Percentiles rank a stretch among this genome's conserved stretches.
phyloP scores from a whole-genome alignment of 2,888 invertebrate genomes.

The Aporophyla lueneburgensis region DNA sequence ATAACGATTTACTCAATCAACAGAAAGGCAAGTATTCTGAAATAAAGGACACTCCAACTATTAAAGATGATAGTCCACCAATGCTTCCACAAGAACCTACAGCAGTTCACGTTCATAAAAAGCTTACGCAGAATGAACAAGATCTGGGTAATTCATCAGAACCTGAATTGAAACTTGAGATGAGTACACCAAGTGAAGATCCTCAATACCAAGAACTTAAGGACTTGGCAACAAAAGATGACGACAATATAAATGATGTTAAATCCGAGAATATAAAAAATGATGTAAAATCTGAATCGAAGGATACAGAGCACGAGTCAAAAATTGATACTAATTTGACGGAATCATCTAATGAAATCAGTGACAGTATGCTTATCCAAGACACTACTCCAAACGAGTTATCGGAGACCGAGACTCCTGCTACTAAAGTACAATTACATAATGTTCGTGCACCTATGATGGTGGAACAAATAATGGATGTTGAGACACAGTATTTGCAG shows the following conservation, averaged over 20 bases:
- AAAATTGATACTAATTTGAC: not conserved
- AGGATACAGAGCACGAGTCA: not conserved
- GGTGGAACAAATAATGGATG: conserved; percentile 8
- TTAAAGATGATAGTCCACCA: conserved; percentile 3
- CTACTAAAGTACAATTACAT: conserved; percentile 12
- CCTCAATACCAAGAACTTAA: conserved; percentile 4
- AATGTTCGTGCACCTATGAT: not conserved
- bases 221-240: not conserved
- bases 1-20: conserved; percentile 55
- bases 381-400: not conserved
- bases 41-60: conserved; percentile 1
- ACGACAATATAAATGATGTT: not conserved
- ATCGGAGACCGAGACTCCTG: conserved; percentile 8
- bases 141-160: conserved; percentile 67
- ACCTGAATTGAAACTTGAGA: conserved; percentile 72
- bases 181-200: conserved; percentile 23
- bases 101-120: conserved; percentile 24
- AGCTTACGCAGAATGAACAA: conserved; percentile 66
- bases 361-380: not conserved
- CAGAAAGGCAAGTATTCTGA: conserved; percentile 1
- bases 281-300: not conserved
- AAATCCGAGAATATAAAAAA: conserved; percentile 26
- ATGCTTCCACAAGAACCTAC: conserved; percentile 15
- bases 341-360: conserved; percentile 3
- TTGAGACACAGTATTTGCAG: not conserved